Evolutionary conservation across 2,113 vertebrate species (phyloP).

Genomic region (Alouatta palliata): DNA sequence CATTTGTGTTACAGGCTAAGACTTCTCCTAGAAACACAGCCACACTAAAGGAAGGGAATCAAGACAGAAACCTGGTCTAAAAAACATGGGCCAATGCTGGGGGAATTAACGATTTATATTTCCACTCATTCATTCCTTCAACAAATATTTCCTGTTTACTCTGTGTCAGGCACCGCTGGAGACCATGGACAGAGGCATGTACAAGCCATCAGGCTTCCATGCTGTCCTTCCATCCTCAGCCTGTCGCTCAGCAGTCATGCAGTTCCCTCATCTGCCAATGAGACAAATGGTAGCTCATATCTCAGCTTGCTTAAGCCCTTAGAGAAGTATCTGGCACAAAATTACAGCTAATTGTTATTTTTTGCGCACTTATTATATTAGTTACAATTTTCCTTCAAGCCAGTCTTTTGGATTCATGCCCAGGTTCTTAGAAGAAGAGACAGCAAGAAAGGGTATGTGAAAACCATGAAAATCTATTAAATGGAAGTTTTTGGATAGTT

Average conservation of each 20-base stretch:
- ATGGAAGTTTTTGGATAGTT: neutral
- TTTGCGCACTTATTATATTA: neutral
- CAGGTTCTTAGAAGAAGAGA: neutral
- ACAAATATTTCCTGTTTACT: neutral
- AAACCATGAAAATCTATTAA: neutral
- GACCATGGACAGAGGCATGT: neutral
- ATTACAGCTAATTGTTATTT: neutral
- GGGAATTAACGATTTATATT: too few relatives aligned
- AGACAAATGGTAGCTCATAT: neutral
- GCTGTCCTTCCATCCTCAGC: neutral
- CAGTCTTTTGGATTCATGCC: neutral
- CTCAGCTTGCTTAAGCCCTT: neutral
- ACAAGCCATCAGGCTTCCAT: too few relatives aligned
- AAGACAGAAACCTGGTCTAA: neutral
- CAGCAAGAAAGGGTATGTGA: neutral
- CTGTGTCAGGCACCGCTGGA: neutral
- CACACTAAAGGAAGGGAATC: neutral
- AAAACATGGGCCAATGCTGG: neutral
- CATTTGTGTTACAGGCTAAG: neutral
- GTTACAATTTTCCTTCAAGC: neutral
- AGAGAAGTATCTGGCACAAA: neutral
- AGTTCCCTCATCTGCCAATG: neutral
- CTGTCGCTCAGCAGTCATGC: neutral
- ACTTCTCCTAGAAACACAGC: neutral
- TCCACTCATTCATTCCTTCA: neutral